phyloP scores from a whole-genome alignment of 2,113 vertebrate genomes.

The Hipposideros armiger region DNA sequence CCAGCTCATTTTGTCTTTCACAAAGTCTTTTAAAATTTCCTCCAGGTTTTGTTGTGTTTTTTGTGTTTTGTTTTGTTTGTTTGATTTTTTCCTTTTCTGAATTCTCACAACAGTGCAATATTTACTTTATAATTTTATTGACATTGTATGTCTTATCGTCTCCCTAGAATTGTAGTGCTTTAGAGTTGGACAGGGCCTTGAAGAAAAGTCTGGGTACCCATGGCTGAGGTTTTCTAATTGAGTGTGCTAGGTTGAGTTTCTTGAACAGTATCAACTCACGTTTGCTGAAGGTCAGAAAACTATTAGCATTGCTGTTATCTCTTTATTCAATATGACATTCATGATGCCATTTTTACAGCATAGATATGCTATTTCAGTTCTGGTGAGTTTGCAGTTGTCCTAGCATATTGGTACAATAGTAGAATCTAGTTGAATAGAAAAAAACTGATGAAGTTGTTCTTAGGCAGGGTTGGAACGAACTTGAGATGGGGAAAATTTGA shows the following conservation, averaged over 20 bases:
- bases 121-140: conserved; percentile 28
- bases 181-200: not conserved
- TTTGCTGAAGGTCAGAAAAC: conserved; percentile 24
- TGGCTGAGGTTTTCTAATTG: conserved; percentile 1
- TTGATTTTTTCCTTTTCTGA: not conserved
- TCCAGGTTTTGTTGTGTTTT: too few species aligned
- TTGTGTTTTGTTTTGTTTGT: too few species aligned
- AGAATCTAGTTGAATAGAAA: conserved; percentile 9
- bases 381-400: not conserved
- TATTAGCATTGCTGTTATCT: not conserved
- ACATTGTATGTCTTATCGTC: not conserved
- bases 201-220: not conserved
- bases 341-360: not conserved
- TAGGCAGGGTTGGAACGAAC: not conserved
- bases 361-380: conserved; percentile 16
- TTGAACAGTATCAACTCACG: not conserved
- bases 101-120: not conserved
- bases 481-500: not conserved
- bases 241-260: not conserved
- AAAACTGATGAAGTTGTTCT: not conserved
- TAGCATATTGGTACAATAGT: not conserved
- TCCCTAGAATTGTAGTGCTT: not conserved
- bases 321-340: not conserved
- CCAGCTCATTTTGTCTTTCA: not conserved
- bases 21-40: not conserved